Evolutionary conservation across 2,113 vertebrate genomes (phyloP).

Genomic region (Ceuthmochares aereus): DNA sequence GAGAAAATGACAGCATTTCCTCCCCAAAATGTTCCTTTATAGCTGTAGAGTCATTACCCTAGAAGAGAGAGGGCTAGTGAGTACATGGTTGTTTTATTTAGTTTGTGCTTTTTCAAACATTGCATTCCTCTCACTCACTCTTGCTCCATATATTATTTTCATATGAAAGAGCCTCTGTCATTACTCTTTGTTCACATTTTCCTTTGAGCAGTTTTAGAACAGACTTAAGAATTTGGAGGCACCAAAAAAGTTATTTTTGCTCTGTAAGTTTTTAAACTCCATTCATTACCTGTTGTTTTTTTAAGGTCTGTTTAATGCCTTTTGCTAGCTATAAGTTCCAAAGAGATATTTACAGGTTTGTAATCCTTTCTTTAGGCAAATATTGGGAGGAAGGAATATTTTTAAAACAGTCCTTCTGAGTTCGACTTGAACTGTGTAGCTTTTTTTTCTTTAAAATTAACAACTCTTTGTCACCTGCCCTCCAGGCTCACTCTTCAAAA

Average conservation of each 20-base stretch:
- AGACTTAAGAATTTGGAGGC: conserved; percentile 48
- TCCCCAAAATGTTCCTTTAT: conserved; percentile 65
- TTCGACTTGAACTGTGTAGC: conserved; percentile 35
- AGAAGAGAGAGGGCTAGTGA: conserved; percentile 49
- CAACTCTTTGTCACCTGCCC: not conserved
- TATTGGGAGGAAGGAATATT: conserved; percentile 41
- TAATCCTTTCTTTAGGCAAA: conserved; percentile 70
- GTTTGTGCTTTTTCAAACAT: conserved; percentile 65
- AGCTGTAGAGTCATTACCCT: conserved; percentile 57
- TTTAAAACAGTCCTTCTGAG: conserved; percentile 51
- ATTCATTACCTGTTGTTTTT: conserved; percentile 75
- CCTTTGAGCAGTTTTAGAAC: conserved; percentile 68
- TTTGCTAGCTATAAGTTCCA: conserved; percentile 68
- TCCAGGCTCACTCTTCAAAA: not conserved
- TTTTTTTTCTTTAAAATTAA: conserved; percentile 6
- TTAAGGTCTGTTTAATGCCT: conserved; percentile 67
- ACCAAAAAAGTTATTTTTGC: conserved; percentile 71
- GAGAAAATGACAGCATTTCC: conserved; percentile 66
- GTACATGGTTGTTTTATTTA: conserved; percentile 75
- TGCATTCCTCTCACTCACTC: conserved; percentile 70
- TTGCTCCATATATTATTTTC: conserved; percentile 76
- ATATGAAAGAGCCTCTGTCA: conserved; percentile 76
- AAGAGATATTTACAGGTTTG: conserved; percentile 58
- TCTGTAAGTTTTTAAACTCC: conserved; percentile 59
- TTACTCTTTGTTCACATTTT: conserved; percentile 74